Base-by-base conservation (phyloP, 2,888 invertebrate genomes). In the Aphidoletes aphidimyza region DNA sequence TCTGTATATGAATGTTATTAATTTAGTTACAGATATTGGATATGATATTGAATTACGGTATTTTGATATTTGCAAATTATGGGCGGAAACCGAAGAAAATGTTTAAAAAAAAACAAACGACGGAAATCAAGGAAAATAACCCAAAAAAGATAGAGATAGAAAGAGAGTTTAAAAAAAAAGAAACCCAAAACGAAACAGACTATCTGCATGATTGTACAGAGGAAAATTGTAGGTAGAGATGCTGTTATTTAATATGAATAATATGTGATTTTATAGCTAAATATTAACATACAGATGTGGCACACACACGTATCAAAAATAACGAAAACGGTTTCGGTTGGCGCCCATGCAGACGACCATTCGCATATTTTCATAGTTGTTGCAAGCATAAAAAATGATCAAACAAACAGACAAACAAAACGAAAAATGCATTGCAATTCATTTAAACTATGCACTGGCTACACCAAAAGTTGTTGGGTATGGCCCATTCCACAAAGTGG, bases 231-330 rank as follows among this genome's bases (percentile, higher is more conserved):
- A 69, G 69, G 34, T 69, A 69, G 69, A 69, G 69, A 69, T 69
- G 69, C 69, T 69, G 69, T 69, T 69, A 26, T 26, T 54, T 54
- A 54, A 26, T 54, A 54, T 54, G 54, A 69, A 69, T 69, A 69
- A 69, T 69, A 69, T 69, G 69, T 69, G 69, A 69, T 69, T n/a
- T 30, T 69, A 30, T 69, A 69, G 30, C 34, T 69, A 69, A 30
- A 69, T 69, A 69, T 69, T 69, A 69, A 69, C 34, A 69, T 69
- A 69, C 30, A 14, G 69, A 69, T 69, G 69, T 2, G 69, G n/a
- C n/a, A n/a, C 30, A 30, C 69, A 30, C 69, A 69, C 69, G 69
- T 34, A 69, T 69, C 30, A 69, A 69, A 69, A 69, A 69, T 54
- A 54, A 54, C 54, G 5, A 54, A 22, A 26, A 54, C 11, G 54